Conservation (phyloP, 2,113 vertebrate genomes). For the Pseudopodoces humilis region DNA sequence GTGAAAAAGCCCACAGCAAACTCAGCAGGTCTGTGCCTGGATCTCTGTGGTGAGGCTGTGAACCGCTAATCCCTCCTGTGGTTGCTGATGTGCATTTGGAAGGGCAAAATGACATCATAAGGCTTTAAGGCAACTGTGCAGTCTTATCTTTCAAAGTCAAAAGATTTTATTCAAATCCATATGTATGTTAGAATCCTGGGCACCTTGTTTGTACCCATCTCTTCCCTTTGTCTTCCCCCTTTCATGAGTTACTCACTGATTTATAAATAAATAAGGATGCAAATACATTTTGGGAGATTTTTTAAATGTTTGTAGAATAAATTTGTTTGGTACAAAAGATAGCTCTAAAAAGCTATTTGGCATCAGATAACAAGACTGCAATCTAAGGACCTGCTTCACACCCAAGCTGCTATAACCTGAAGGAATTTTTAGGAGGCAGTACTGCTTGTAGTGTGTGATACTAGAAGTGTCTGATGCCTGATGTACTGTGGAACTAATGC, state of each 20-base stretch:
- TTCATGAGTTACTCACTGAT: not conserved
- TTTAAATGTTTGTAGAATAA: not conserved
- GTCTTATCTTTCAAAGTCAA: not conserved
- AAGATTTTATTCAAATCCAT: not conserved
- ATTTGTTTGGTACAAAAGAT: not conserved
- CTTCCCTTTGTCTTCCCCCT: not conserved
- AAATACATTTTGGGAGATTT: not conserved
- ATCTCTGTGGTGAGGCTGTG: not conserved
- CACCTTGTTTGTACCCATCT: not conserved
- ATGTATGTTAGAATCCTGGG: not conserved
- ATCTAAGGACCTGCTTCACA: not conserved
- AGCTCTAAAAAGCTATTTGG: not conserved
- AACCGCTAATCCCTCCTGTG: constrained; percentile 6
- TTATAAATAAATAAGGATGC: not conserved
- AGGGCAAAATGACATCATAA: not conserved
- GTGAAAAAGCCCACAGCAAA: not conserved
- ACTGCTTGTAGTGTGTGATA: not conserved
- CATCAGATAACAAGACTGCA: not conserved
- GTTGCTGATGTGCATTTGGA: not conserved
- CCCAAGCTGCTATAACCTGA: not conserved
- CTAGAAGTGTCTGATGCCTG: not conserved
- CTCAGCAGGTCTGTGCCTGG: not conserved
- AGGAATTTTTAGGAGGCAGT: not conserved
- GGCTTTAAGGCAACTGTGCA: not conserved
- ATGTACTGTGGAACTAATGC: not conserved